A percentile compares a stretch with the other conserved stretches of the same genome.
phyloP scores from a whole-genome alignment of 2,797 vertebrate species.

The Mus minutoides region DNA sequence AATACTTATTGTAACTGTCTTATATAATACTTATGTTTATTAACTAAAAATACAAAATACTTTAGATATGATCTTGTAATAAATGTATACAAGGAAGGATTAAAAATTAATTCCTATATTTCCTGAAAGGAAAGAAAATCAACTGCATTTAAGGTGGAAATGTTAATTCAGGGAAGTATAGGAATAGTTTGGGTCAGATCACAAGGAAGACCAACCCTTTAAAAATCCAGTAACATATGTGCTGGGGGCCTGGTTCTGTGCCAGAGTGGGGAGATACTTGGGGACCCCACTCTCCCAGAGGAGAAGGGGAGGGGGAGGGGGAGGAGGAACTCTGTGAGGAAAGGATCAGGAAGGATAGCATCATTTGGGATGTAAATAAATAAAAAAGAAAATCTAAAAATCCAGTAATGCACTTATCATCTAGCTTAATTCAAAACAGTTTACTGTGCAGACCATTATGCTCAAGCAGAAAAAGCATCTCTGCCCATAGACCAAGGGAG shows the following conservation, averaged over 20 bases:
- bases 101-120: background rate
- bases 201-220: background rate
- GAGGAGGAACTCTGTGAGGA: too few relatives aligned
- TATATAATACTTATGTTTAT: background rate
- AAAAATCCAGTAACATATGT: background rate
- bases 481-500: background rate
- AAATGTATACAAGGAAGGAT: background rate
- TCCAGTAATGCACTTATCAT: background rate
- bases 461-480: background rate
- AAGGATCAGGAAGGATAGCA: background rate
- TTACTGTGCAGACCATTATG: background rate
- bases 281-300: background rate
- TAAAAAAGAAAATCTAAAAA: background rate
- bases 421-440: background rate
- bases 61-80: background rate
- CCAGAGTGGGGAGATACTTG: background rate
- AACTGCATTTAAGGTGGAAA: background rate
- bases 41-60: conserved; percentile 34
- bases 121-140: background rate
- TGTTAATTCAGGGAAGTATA: background rate
- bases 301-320: background rate
- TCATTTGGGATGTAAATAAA: background rate
- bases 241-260: background rate
- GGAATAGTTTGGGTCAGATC: background rate
- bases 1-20: background rate